phyloP scores from a whole-genome alignment of 1,140 invertebrate genomes.

The Megathymus violae region DNA sequence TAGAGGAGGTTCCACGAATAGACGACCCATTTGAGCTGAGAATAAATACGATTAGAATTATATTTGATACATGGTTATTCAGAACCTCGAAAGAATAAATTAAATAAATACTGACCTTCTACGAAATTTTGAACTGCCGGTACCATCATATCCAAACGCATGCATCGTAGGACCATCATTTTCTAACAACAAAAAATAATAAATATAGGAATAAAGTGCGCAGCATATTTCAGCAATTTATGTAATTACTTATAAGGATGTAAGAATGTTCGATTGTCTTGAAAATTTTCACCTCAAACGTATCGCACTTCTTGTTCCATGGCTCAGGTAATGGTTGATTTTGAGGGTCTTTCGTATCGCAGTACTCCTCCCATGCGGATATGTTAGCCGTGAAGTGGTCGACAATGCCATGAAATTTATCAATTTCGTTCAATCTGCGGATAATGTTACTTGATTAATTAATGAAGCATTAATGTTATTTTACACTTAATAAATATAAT shows the following conservation, averaged over 20 bases:
- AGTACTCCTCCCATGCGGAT: slow-evolving; percentile 89
- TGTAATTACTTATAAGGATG: too few species aligned
- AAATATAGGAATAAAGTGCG: too few species aligned
- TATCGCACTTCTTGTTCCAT: slow-evolving; percentile 86
- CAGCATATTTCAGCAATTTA: too few species aligned
- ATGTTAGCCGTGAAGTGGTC: slow-evolving; percentile 85
- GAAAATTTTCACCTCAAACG: slow-evolving; percentile 87
- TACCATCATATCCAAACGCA: slow-evolving; percentile 95
- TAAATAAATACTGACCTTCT: slow-evolving; percentile 83
- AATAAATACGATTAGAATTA: slow-evolving; percentile 22
- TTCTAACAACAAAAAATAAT: slow-evolving; percentile 87
- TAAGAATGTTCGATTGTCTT: too few species aligned
- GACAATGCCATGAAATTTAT: slow-evolving; percentile 85
- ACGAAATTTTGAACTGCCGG: slow-evolving; percentile 91
- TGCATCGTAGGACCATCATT: slow-evolving; percentile 91
- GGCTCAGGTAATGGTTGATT: slow-evolving; percentile 86
- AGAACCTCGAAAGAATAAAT: not conserved
- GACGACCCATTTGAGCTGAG: slow-evolving; percentile 86
- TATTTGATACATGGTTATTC: not conserved
- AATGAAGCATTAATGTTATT: too few species aligned
- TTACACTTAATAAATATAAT: too few species aligned
- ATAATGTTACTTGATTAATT: slow-evolving; percentile 11
- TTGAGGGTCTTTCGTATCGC: slow-evolving; percentile 89
- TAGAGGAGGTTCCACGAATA: slow-evolving; percentile 94
- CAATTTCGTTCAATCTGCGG: slow-evolving; percentile 76